Conservation (phyloP, 2,888 invertebrate genomes). For the Osmoderma eremita region DNA sequence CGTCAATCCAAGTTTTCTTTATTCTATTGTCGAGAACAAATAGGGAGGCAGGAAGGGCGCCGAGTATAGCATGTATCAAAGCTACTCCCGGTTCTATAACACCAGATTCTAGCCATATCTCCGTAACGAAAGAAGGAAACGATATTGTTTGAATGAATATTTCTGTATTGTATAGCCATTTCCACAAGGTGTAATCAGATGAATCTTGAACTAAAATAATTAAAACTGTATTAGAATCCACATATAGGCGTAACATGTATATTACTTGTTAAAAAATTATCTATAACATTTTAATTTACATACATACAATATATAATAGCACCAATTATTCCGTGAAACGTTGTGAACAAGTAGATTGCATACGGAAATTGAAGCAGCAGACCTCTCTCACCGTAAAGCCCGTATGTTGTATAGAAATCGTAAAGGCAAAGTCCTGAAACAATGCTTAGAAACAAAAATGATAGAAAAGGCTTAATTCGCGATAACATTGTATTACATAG, state of each 20-base stretch:
- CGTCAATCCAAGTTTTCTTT: constrained; percentile 29
- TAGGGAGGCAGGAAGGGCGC: constrained; percentile 27
- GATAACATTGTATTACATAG: constrained; percentile 7
- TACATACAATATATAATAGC: constrained; percentile 7
- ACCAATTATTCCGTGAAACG: constrained; percentile 7
- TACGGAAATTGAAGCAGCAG: constrained; percentile 13
- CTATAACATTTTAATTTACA: not conserved
- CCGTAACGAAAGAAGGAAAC: constrained; percentile 47
- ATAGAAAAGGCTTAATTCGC: not conserved
- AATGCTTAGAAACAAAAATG: not conserved
- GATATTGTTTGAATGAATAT: constrained; percentile 39
- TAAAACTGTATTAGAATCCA: not conserved
- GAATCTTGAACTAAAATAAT: constrained; percentile 15
- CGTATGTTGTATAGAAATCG: not conserved
- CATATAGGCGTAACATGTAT: not conserved
- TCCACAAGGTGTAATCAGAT: constrained; percentile 9
- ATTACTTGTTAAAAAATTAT: not conserved
- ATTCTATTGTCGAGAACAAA: constrained; percentile 25
- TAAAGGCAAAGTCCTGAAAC: constrained; percentile 7
- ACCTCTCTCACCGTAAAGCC: not conserved
- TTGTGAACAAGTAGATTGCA: constrained; percentile 10
- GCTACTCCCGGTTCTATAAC: constrained; percentile 34
- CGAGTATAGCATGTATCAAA: constrained; percentile 43
- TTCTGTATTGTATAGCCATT: constrained; percentile 16
- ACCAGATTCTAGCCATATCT: constrained; percentile 45